Conservation (phyloP, 2,888 invertebrate species). For the Ferdinandea cuprea region DNA sequence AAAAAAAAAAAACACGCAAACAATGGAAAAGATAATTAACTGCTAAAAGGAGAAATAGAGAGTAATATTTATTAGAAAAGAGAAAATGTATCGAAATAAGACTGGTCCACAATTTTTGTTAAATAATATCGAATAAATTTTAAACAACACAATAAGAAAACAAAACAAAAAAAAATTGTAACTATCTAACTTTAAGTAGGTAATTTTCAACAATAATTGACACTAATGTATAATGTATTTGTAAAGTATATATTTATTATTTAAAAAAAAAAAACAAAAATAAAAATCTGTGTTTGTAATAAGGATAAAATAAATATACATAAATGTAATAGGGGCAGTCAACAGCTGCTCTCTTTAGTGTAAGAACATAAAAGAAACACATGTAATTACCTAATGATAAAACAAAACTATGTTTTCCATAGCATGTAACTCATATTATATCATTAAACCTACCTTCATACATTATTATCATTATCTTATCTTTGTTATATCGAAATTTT, state of each 20-base stretch:
- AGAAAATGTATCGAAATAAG: constrained; percentile 69
- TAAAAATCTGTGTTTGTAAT: constrained; percentile 41
- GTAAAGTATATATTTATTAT: constrained; percentile 47
- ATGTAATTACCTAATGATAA: constrained; percentile 26
- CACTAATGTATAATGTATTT: constrained; percentile 41
- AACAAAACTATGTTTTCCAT: constrained; percentile 72
- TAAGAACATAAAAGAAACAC: constrained; percentile 25
- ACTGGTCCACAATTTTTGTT: constrained; percentile 71
- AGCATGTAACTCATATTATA: constrained; percentile 36
- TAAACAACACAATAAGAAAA: constrained; percentile 6
- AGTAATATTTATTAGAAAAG: constrained; percentile 14
- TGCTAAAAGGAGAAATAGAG: constrained; percentile 32
- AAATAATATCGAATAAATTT: constrained; percentile 61
- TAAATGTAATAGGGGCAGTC: constrained; percentile 11
- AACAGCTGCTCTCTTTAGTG: constrained; percentile 15
- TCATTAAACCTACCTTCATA: background rate
- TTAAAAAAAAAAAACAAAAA: constrained; percentile 18
- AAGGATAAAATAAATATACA: constrained; percentile 2
- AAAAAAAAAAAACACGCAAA: constrained; percentile 22
- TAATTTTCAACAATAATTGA: constrained; percentile 48
- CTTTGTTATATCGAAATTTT: constrained; percentile 12
- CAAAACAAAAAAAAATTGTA: constrained; percentile 30
- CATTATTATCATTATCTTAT: constrained; percentile 42
- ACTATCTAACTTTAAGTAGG: constrained; percentile 70
- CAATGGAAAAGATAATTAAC: too few relatives aligned